A percentile compares a stretch with the other conserved stretches of the same genome.
These are phyloP conservation scores for Arvicanthis niloticus DNA, from an alignment of 2,113 vertebrate species.

Conservation along the genomic window DNA sequence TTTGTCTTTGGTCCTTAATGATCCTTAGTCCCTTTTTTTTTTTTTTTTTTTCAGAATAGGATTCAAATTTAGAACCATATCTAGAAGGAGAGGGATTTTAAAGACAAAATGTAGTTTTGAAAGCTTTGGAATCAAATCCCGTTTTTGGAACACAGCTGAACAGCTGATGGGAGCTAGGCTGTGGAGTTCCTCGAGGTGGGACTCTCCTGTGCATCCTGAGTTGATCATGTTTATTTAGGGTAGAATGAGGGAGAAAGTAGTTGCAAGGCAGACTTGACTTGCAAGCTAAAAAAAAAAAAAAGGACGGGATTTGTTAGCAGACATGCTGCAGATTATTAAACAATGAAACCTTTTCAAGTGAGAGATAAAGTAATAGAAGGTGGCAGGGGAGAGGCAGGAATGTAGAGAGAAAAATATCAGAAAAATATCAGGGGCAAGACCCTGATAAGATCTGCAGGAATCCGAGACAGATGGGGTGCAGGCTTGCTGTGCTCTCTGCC, in stretches of 20 bases:
- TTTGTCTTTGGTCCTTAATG: not conserved
- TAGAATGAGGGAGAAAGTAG: not conserved
- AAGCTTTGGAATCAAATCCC: not conserved
- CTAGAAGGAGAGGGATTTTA: not conserved
- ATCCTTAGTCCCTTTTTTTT: not conserved
- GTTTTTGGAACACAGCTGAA: not conserved
- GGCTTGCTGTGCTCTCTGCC: not conserved
- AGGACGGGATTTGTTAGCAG: slow-evolving; percentile 57
- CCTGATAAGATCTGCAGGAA: slow-evolving; percentile 68
- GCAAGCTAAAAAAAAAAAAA: not conserved
- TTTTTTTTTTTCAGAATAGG: too few species aligned
- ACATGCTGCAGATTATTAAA: slow-evolving; percentile 68
- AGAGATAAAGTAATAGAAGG: slow-evolving; percentile 72
- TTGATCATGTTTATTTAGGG: not conserved
- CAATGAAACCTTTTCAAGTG: slow-evolving; percentile 69
- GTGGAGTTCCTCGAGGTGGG: not conserved
- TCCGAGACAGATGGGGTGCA: slow-evolving; percentile 59
- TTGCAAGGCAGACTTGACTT: not conserved
- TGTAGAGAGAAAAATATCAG: slow-evolving; percentile 54
- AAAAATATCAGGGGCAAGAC: too few species aligned
- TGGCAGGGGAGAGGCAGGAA: slow-evolving; percentile 64
- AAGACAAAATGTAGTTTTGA: not conserved
- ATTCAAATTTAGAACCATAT: not conserved
- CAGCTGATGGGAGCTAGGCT: not conserved
- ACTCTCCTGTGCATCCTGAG: not conserved